Evolutionary conservation across 2,797 vertebrate genomes (phyloP).

Genomic region (Sebastes diaconus): DNA sequence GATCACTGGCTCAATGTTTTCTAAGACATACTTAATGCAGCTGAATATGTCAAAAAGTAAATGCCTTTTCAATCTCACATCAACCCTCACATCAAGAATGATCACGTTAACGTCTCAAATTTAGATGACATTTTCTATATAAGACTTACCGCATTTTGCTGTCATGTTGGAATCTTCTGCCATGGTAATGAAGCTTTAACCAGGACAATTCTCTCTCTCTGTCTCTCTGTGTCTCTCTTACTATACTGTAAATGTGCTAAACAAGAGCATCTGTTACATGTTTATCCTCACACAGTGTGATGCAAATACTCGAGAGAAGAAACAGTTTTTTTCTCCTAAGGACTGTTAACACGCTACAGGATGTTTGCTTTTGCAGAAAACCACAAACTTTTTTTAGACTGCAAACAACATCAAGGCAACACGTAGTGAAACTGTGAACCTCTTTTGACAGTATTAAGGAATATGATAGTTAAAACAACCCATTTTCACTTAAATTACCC

Average conservation of each 20-base stretch:
- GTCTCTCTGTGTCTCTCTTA: neutral
- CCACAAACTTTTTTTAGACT: constrained; percentile 68
- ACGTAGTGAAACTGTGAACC: neutral
- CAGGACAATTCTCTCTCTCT: neutral
- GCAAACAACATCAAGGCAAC: constrained; percentile 1
- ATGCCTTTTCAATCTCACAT: neutral
- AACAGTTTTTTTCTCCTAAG: constrained; percentile 18
- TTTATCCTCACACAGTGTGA: neutral
- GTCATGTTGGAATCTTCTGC: fast-evolving
- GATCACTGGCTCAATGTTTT: neutral
- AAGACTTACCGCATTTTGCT: neutral
- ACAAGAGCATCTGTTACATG: neutral
- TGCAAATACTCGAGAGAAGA: neutral
- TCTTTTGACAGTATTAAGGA: neutral
- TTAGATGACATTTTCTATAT: neutral
- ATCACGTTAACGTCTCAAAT: neutral
- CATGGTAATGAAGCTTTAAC: constrained; percentile 23
- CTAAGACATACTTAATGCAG: neutral
- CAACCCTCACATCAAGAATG: neutral
- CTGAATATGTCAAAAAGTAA: neutral
- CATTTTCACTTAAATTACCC: neutral
- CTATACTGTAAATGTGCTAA: neutral
- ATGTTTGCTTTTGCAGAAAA: constrained; percentile 82
- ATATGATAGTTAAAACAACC: neutral
- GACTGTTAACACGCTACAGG: constrained; percentile 60